phyloP scores from a whole-genome alignment of 2,113 vertebrate genomes.

The Mesembrinibis cayennensis region DNA sequence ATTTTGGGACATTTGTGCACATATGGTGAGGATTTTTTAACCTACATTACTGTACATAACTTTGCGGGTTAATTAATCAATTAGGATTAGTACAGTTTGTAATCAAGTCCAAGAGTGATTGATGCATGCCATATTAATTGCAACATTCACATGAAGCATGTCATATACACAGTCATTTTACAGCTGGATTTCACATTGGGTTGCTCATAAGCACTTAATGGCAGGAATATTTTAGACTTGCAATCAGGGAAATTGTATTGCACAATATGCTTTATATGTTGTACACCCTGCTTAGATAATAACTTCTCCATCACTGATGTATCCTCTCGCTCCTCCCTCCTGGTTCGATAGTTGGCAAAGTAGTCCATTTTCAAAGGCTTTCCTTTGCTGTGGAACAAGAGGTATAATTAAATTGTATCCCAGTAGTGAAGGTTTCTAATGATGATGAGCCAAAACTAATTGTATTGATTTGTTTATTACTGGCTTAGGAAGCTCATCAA shows the following conservation, averaged over 20 bases:
- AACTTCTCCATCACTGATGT: conserved; percentile 3
- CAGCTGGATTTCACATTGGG: conserved; percentile 56
- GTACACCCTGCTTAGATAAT: conserved; percentile 12
- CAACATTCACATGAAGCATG: conserved; percentile 45
- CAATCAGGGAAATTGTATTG: conserved; percentile 65
- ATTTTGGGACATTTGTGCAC: conserved; percentile 14
- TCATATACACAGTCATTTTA: conserved; percentile 43
- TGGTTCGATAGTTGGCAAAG: conserved; percentile 38
- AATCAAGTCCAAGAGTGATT: conserved; percentile 63
- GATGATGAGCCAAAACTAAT: conserved; percentile 83
- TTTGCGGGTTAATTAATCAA: conserved; percentile 58
- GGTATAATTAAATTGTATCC: conserved; percentile 77
- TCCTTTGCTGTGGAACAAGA: conserved; percentile 63
- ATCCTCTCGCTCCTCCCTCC: conserved; percentile 19
- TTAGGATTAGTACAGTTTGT: conserved; percentile 55
- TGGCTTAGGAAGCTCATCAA: conserved; percentile 81
- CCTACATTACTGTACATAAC: conserved; percentile 25
- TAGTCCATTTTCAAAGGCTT: conserved; percentile 59
- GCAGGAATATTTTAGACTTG: conserved; percentile 47
- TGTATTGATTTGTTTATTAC: conserved; percentile 85
- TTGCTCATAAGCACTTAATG: conserved; percentile 53
- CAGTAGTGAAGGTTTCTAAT: conserved; percentile 75
- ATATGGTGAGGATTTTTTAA: conserved; percentile 38
- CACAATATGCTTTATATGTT: conserved; percentile 59
- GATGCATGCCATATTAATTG: conserved; percentile 59